Conservation (phyloP, 2,888 invertebrate species). For the Netelia fuscicornis region DNA sequence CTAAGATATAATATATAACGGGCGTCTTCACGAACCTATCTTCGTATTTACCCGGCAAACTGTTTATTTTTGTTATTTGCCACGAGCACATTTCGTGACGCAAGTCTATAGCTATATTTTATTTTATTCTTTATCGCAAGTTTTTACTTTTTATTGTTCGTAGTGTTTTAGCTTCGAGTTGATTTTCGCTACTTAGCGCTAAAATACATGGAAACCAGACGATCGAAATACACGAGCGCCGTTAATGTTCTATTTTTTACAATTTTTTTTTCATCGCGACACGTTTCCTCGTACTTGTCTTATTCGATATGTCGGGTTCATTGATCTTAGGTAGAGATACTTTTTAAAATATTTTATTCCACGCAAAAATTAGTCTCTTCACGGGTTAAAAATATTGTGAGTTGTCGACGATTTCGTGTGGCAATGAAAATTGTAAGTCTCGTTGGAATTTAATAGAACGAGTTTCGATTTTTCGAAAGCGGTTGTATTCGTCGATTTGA, state of each 20-base stretch:
- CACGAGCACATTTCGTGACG: not conserved
- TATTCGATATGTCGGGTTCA: not conserved
- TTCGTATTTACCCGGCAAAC: too few relatives aligned
- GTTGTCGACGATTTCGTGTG: too few relatives aligned
- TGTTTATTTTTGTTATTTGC: too few relatives aligned
- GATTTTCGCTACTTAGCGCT: not conserved
- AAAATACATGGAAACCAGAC: not conserved
- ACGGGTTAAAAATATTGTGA: too few relatives aligned
- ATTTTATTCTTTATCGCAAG: not conserved
- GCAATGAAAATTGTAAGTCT: too few relatives aligned
- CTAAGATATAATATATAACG: too few relatives aligned
- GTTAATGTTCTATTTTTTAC: not conserved
- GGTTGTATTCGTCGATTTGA: too few relatives aligned
- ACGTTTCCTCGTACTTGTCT: not conserved
- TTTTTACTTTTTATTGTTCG: not conserved
- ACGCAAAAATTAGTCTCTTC: not conserved
- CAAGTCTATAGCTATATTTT: not conserved
- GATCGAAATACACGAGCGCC: slow-evolving; percentile 30
- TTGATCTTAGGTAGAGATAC: not conserved
- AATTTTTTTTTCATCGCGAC: not conserved
- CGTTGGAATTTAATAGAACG: too few relatives aligned
- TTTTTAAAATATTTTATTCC: not conserved
- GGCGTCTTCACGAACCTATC: too few relatives aligned
- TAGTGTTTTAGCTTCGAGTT: not conserved
- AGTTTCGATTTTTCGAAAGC: too few relatives aligned